Base-by-base conservation (phyloP, 2,888 invertebrate genomes). In the Trypoxylon attenuatum region DNA sequence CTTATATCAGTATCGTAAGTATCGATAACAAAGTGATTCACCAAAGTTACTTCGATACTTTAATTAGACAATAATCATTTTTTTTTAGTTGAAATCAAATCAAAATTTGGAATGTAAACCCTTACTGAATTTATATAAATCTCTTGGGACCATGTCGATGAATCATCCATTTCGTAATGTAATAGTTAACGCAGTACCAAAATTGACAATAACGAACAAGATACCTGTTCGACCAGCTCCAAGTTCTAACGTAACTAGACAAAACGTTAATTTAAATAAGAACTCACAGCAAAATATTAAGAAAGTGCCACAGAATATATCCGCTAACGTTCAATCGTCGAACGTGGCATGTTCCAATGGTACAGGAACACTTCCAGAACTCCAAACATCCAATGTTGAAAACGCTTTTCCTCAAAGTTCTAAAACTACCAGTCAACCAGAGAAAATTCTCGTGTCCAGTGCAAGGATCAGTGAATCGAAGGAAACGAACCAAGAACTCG, bases 101-200 rank as follows among this genome's bases (percentile, higher is more conserved):
- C n/a, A n/a, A 76, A 57, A 49, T 66, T 56, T 13, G 60, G 76
- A 63, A 21, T 18, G 1, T 10, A 56, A 22, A 69, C 68, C 23
- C 54, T n/a, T 61, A 62, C 15, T 54, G 22, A 60, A 73, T 18
- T 70, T 51, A 5, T 63, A 60, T 18, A 59, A 55, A 10, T 52
- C 53, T 62, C 4, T 46, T 8, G 27, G 47, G 43, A 23, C n/a
- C 50, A 15, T 62, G n/a, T 38, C 77, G 21, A 54, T 29, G 19
- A 42, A 64, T 56, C 77, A 76, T 54, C 64, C 66, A 19, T 66
- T 81, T 15, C 61, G 77, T 8, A 84, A 80, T 67, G 82, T 82
- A 3, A 41, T 79, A 2, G 68, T 85, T 3, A 83, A 83, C 55
- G 77, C 82, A 73, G 57, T 86, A 22, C 76, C 82, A 29, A 75